Evolutionary conservation across 2,113 vertebrate genomes (phyloP).

Genomic region (Embiotoca jacksoni): DNA sequence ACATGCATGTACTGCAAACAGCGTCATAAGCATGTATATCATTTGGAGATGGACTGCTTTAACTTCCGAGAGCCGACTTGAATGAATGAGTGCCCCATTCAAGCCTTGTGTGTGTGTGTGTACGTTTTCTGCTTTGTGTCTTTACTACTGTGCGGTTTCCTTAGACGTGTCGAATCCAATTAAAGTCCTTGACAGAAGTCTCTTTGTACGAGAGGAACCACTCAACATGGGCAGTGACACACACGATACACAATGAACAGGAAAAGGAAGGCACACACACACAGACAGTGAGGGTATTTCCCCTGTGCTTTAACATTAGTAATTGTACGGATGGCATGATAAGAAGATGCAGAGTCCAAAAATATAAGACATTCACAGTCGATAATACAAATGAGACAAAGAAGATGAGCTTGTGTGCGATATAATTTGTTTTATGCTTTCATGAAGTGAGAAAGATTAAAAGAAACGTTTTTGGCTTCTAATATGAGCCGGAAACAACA

Average conservation of each 20-base stretch:
- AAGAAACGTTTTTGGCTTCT: neutral
- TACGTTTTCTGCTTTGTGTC: neutral
- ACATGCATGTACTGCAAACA: too few relatives aligned
- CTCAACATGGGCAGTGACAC: constrained; percentile 14
- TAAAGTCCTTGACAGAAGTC: constrained; percentile 51
- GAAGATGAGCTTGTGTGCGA: neutral
- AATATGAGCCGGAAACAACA: neutral
- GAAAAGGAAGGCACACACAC: constrained; percentile 55
- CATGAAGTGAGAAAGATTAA: neutral
- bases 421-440: neutral
- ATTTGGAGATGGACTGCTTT: constrained; percentile 1
- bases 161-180: constrained; percentile 51
- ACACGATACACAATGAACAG: constrained; percentile 59
- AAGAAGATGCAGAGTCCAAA: neutral
- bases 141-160: constrained; percentile 32
- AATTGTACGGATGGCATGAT: neutral
- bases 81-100: neutral
- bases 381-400: neutral
- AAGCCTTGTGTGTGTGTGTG: neutral
- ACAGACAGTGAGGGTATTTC: constrained; percentile 14
- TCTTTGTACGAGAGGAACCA: constrained; percentile 51
- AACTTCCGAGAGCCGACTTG: neutral
- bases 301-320: constrained; percentile 4
- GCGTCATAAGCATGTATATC: neutral
- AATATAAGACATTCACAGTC: constrained; percentile 1